Evolutionary conservation across 2,888 invertebrate genomes (phyloP), one percentile per base, ranked within the genome.

Genomic region (Eucera pruinosa): DNA sequence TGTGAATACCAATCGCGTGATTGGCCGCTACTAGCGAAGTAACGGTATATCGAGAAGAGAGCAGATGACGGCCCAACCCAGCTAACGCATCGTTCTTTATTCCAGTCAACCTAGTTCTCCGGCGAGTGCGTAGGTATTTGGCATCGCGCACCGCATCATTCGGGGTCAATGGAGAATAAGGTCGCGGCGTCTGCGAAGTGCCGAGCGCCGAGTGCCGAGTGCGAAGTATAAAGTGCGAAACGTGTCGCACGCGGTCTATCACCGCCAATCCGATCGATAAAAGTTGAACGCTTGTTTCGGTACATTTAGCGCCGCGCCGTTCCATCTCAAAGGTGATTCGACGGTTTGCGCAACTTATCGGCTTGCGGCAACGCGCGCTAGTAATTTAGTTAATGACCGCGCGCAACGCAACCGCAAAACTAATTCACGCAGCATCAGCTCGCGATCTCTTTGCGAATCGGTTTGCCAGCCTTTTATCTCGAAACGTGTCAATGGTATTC

Each of bases 91-190:
- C 85, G 80, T 66, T 69, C 77, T 79, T 80, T 81, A 85, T 88
- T 88, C 86, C 84, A 84, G 72, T 81, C 86, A 87, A 76, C 76
- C 85, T 80, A 82, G 78, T 76, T 81, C 62, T 23, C 36, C 65
- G 39, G 9, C 68, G 71, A 66, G 61, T 82, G 84, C 82, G 77
- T 80, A 73, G 45, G 62, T 62, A 84, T 69, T 71, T 67, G 78
- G 54, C 36, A 52, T 65, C 57, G 36, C 48, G 25, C 41, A 52
- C 52, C 39, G 45, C 60, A 30, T 45, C 61, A 52, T 71, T 67
- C 76, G 85, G 84, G 89, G 88, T 89, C 89, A 88, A 78, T 81
- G 76, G 81, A 86, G 88, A 90, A 89, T 89, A 88, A 88, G 90
- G 90, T 88, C 89, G 84, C 78, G 70, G 66, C 74, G 81, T 83